phyloP scores from a whole-genome alignment of 2,888 invertebrate species.

The Monopis laevigella region DNA sequence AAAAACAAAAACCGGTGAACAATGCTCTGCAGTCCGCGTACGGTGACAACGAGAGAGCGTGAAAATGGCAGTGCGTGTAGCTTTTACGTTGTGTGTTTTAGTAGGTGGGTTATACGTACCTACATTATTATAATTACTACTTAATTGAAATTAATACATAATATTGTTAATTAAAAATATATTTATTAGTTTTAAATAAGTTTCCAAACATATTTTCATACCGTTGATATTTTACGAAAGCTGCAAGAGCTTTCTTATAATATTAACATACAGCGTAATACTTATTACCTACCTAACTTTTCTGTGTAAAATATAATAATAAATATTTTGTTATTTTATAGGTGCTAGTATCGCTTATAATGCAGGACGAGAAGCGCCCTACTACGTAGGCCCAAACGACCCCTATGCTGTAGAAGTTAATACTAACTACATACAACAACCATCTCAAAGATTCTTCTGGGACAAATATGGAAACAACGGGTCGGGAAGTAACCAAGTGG shows the following conservation, averaged over 20 bases:
- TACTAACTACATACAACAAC: constrained; percentile 36
- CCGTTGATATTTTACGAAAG: no score
- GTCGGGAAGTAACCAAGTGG: constrained; percentile 53
- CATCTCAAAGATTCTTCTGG: constrained; percentile 49
- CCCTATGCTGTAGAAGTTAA: constrained; percentile 36
- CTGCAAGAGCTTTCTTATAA: no score
- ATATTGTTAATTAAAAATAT: no score
- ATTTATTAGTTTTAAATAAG: no score
- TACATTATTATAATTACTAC: background rate
- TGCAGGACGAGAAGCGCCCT: constrained; percentile 42
- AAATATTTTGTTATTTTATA: no score
- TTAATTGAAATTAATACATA: background rate
- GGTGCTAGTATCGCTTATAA: constrained; percentile 46
- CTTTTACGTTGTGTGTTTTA: constrained; percentile 43
- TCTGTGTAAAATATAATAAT: no score
- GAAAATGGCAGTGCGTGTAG: constrained; percentile 51
- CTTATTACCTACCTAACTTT: no score
- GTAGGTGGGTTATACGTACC: constrained; percentile 43
- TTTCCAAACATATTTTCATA: no score
- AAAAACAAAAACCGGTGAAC: constrained; percentile 54
- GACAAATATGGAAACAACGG: constrained; percentile 31
- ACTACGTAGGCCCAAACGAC: constrained; percentile 42
- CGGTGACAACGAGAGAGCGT: constrained; percentile 29
- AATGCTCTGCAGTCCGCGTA: constrained; percentile 51
- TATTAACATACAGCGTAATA: no score